These are phyloP conservation scores for Heteromurus nitidus DNA, from an alignment of 2,888 invertebrate genomes.

Conservation along the genomic window DNA sequence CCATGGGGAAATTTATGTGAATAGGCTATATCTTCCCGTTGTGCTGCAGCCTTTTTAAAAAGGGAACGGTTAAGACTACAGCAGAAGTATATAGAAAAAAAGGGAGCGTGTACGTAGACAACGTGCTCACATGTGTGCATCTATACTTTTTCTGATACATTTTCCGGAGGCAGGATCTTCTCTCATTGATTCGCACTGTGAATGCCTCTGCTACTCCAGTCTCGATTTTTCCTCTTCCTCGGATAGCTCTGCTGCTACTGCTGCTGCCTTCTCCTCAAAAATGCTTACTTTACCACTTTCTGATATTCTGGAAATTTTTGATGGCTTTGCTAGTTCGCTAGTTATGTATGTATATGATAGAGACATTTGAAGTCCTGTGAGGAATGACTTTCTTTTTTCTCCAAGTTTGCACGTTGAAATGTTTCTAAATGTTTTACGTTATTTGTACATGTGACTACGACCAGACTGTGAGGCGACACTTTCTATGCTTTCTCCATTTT, in stretches of 20 bases:
- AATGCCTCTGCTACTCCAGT: too few relatives aligned
- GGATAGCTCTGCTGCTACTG: not conserved
- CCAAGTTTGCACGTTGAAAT: conserved; percentile 9
- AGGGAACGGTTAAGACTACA: conserved; percentile 43
- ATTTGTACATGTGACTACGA: conserved; percentile 52
- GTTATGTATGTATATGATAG: not conserved
- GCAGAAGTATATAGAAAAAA: not conserved
- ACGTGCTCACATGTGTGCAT: conserved; percentile 10
- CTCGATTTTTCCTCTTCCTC: conserved; percentile 5
- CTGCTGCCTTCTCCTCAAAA: conserved; percentile 1
- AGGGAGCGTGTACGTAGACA: conserved; percentile 19
- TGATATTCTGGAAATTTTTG: not conserved
- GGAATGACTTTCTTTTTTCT: conserved; percentile 2
- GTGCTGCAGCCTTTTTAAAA: conserved; percentile 34
- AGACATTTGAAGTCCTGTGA: conserved; percentile 15
- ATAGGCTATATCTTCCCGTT: conserved; percentile 53
- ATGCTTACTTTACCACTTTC: conserved; percentile 4
- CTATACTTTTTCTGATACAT: conserved; percentile 10
- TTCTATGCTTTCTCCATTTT: not conserved
- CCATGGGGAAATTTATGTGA: conserved; percentile 71
- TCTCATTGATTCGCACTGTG: conserved; percentile 2
- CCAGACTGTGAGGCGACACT: not conserved
- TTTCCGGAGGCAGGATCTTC: conserved; percentile 12
- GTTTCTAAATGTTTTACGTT: conserved; percentile 52
- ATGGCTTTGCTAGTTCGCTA: not conserved